Evolutionary conservation across 2,888 invertebrate genomes (phyloP).

Genomic region (Conus canariensis): DNA sequence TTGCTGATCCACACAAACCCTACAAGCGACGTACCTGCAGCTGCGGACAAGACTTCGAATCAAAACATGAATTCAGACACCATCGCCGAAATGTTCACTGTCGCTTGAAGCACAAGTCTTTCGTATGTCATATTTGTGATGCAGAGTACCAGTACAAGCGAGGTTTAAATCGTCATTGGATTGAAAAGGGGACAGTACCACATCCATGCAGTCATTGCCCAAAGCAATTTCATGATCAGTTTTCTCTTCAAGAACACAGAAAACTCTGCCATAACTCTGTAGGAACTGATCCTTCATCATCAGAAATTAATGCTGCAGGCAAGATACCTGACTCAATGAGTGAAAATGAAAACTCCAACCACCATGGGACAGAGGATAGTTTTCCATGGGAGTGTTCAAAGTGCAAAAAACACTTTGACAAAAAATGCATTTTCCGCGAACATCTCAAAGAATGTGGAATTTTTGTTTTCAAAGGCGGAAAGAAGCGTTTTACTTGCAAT

Average conservation of each 20-base stretch:
- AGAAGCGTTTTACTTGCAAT: constrained; percentile 12
- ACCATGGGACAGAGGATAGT: neutral
- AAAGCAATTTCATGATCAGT: constrained; percentile 18
- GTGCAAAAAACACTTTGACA: constrained; percentile 17
- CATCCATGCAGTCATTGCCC: neutral
- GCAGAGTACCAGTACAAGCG: constrained; percentile 8
- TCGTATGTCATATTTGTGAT: constrained; percentile 19
- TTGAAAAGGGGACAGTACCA: neutral
- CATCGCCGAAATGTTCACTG: constrained; percentile 17
- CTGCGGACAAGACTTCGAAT: constrained; percentile 18
- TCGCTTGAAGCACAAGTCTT: constrained; percentile 9
- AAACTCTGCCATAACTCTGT: neutral
- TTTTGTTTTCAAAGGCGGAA: neutral
- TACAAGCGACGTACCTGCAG: constrained; percentile 6
- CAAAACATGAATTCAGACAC: constrained; percentile 24
- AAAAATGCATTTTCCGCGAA: neutral
- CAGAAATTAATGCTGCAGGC: neutral
- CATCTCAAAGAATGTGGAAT: constrained; percentile 31
- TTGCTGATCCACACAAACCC: neutral
- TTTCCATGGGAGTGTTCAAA: constrained; percentile 37
- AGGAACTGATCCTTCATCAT: neutral
- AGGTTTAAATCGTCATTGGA: constrained; percentile 28
- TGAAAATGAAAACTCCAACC: neutral
- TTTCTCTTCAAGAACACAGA: constrained; percentile 13
- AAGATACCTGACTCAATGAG: no score